A percentile compares a stretch with the other conserved stretches of the same genome.
phyloP scores from a whole-genome alignment of 2,797 vertebrate species.

The Sebastes nivosus region DNA sequence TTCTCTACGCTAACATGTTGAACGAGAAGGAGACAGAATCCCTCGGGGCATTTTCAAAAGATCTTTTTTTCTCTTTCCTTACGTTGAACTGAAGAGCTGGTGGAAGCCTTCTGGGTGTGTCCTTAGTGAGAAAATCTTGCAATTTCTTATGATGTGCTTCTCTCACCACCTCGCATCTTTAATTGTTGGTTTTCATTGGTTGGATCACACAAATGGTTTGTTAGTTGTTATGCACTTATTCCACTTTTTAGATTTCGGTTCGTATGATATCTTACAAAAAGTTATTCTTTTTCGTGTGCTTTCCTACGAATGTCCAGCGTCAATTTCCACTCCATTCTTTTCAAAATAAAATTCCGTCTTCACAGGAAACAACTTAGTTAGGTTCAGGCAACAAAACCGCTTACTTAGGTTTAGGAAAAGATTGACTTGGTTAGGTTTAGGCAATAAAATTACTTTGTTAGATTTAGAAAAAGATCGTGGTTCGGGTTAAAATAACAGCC shows the following conservation, averaged over 20 bases:
- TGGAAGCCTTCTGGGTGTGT: background rate
- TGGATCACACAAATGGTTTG: background rate
- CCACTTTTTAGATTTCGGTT: background rate
- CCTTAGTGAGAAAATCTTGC: background rate
- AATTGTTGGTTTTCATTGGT: background rate
- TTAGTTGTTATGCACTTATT: background rate
- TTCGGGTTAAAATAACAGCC: no score
- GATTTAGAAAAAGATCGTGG: no score
- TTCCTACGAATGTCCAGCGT: no score
- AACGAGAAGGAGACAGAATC: background rate
- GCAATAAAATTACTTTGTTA: no score
- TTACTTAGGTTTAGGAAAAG: no score
- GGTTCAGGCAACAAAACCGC: no score
- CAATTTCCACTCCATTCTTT: no score
- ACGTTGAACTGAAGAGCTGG: background rate
- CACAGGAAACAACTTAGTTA: no score
- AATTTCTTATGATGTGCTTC: background rate
- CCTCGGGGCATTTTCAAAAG: slow-evolving; percentile 2
- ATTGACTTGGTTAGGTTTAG: no score
- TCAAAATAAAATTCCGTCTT: no score
- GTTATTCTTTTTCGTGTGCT: no score
- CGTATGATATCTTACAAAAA: no score
- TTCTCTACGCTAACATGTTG: slow-evolving; percentile 6
- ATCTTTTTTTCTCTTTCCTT: background rate
- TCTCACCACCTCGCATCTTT: background rate